These are phyloP conservation scores for Eupithecia dodoneata DNA, from an alignment of 2,888 invertebrate species.

Conservation along the genomic window DNA sequence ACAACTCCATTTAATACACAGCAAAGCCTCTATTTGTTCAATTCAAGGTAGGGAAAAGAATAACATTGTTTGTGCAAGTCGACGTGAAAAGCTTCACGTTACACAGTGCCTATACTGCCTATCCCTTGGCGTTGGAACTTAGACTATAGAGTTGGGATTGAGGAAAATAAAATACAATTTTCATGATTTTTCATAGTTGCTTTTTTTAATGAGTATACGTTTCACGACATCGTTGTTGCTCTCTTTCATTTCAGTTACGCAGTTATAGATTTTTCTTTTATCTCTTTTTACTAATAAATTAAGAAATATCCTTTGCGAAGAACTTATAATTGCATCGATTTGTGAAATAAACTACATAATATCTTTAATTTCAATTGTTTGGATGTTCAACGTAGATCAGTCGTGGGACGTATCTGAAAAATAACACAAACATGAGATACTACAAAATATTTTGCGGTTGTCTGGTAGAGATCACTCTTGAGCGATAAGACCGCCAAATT, in stretches of 20 bases:
- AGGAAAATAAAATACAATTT: slow-evolving; percentile 12
- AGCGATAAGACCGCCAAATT: too few relatives aligned
- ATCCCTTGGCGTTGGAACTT: slow-evolving; percentile 18
- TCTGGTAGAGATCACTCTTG: too few relatives aligned
- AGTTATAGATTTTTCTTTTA: not conserved
- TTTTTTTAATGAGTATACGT: too few relatives aligned
- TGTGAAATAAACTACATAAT: too few relatives aligned
- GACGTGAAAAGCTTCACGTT: slow-evolving; percentile 33
- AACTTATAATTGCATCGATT: not conserved
- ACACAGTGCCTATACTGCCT: slow-evolving; percentile 18
- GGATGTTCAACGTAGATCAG: too few relatives aligned
- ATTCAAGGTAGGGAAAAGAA: slow-evolving; percentile 30
- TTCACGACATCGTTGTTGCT: not conserved
- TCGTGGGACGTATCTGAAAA: too few relatives aligned
- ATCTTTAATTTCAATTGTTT: too few relatives aligned
- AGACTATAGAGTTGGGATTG: slow-evolving; percentile 10
- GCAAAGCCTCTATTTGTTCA: slow-evolving; percentile 44
- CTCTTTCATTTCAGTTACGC: not conserved
- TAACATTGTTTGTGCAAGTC: slow-evolving; percentile 34
- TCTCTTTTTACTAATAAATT: not conserved
- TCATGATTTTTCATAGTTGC: not conserved
- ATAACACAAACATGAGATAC: too few relatives aligned
- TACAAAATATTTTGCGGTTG: too few relatives aligned
- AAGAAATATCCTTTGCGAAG: too few relatives aligned
- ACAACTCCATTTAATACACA: slow-evolving; percentile 44